A percentile compares a stretch with the other conserved stretches of the same genome.
These are phyloP conservation scores for Clivina fossor DNA, from an alignment of 2,888 invertebrate genomes.

Conservation along the genomic window DNA sequence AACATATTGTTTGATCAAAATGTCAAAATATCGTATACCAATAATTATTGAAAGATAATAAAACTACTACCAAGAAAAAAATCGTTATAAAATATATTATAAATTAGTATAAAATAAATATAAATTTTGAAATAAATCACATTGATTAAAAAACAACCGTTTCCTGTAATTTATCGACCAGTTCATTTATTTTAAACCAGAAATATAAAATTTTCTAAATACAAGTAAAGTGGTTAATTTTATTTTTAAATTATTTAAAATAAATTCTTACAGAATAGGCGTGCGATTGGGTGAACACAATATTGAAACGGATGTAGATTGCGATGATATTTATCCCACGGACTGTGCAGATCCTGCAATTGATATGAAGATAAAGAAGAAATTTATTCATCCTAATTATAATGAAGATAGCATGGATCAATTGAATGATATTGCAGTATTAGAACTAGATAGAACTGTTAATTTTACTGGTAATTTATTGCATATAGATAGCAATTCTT, in stretches of 20 bases:
- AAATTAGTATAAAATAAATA: no score
- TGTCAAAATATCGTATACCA: no score
- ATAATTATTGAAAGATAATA: no score
- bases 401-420: constrained; percentile 56
- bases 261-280: constrained; percentile 52
- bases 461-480: constrained; percentile 54
- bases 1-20: no score
- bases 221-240: not conserved
- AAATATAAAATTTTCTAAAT: not conserved
- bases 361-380: constrained; percentile 59
- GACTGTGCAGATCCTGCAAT: constrained; percentile 60
- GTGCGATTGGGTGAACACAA: constrained; percentile 70
- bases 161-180: no score
- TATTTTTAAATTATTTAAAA: constrained; percentile 7
- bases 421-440: constrained; percentile 61
- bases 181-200: no score
- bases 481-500: no score
- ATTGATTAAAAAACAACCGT: no score
- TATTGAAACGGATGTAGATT: constrained; percentile 62
- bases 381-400: constrained; percentile 63
- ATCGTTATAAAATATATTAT: no score
- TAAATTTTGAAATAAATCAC: no score
- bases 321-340: constrained; percentile 54
- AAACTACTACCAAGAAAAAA: no score
- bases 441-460: constrained; percentile 54